Percentiles rank a stretch among this genome's conserved stretches.
phyloP scores from a whole-genome alignment of 2,113 vertebrate species.

The Otocyon megalotis region DNA sequence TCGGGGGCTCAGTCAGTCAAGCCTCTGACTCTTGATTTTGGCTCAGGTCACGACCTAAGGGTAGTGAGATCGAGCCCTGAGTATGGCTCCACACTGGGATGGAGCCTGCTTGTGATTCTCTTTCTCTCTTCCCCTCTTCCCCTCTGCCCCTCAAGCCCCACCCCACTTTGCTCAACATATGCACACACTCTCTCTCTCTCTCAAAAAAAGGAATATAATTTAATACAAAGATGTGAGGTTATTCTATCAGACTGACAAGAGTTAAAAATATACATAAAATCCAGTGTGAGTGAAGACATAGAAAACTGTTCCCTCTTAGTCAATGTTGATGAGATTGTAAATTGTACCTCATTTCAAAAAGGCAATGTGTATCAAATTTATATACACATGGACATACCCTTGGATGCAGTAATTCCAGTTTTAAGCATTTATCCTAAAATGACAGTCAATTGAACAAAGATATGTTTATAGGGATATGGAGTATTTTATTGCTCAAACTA shows the following conservation, averaged over 20 bases:
- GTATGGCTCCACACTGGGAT: not conserved
- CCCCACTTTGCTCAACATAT: not conserved
- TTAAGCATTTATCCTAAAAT: constrained; percentile 42
- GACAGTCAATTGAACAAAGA: not conserved
- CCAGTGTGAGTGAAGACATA: not conserved
- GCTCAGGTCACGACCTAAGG: not conserved
- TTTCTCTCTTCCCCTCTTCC: not conserved
- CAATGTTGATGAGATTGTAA: not conserved
- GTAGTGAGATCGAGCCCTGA: not conserved
- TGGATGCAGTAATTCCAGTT: not conserved
- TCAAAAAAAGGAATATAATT: not conserved
- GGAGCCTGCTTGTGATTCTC: not conserved
- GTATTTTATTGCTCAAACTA: not conserved
- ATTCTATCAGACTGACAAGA: not conserved
- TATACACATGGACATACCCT: not conserved
- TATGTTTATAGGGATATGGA: not conserved
- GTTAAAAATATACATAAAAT: constrained; percentile 24
- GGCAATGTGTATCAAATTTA: not conserved
- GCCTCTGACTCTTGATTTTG: not conserved
- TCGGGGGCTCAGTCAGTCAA: not conserved
- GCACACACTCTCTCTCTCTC: not conserved
- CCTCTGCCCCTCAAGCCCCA: not conserved
- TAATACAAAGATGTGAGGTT: not conserved
- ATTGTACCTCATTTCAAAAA: not conserved
- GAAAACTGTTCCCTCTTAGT: not conserved